Percentiles rank a stretch among this genome's conserved stretches.
These are phyloP conservation scores for Drosophila ananassae DNA, from an alignment of 1,140 invertebrate species.

Conservation along the genomic window DNA sequence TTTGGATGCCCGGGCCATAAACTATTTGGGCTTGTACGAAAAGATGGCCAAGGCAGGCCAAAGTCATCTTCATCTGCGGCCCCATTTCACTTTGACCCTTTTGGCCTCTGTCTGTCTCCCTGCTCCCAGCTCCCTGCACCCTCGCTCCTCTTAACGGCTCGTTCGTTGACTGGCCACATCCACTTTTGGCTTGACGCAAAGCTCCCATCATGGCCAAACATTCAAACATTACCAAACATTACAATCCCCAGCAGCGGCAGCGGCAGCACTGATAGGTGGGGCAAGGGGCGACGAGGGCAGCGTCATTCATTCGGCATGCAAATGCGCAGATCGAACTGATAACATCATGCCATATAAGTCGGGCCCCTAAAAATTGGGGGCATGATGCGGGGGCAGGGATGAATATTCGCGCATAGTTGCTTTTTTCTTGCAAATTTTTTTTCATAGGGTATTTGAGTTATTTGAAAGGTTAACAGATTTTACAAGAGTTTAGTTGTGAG, in stretches of 20 bases:
- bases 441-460: background rate
- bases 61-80: slow-evolving; percentile 40
- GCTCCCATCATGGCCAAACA: slow-evolving; percentile 68
- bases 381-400: background rate
- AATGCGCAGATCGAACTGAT: slow-evolving; percentile 80
- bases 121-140: no score
- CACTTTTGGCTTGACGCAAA: slow-evolving; percentile 68
- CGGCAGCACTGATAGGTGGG: background rate
- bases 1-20: slow-evolving; percentile 29
- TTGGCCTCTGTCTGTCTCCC: slow-evolving; percentile 34
- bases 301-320: slow-evolving; percentile 78
- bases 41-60: slow-evolving; percentile 30
- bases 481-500: no score
- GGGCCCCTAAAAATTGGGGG: slow-evolving; percentile 7
- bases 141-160: slow-evolving; percentile 1
- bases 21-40: slow-evolving; percentile 41
- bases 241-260: slow-evolving; percentile 40
- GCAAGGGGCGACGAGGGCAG: slow-evolving; percentile 9
- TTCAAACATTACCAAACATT: slow-evolving; percentile 62
- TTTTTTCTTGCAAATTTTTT: slow-evolving; percentile 25
- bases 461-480: slow-evolving; percentile 1
- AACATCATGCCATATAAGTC: slow-evolving; percentile 70
- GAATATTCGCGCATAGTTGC: slow-evolving; percentile 67
- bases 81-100: slow-evolving; percentile 61
- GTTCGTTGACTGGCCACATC: slow-evolving; percentile 54